Evolutionary conservation across 2,113 vertebrate genomes (phyloP), one percentile per base, ranked within the genome.

Genomic region (Sceloporus tristichus): DNA sequence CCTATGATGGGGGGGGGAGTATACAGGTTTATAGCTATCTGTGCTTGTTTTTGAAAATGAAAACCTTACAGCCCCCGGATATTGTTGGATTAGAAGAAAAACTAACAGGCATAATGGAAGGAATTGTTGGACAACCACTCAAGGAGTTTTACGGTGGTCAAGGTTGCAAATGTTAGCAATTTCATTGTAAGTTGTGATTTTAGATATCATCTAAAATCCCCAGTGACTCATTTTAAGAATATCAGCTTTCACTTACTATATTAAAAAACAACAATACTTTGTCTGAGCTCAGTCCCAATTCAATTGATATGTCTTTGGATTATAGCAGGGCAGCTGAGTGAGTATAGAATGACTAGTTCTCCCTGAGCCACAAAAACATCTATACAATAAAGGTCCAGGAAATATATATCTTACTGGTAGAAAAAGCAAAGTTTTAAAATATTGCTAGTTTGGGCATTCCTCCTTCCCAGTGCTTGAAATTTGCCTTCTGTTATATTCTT

Each of bases 1-100:
- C 74, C 5, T 9, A 7, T 25, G 88, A 16, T n/a, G 68, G 94
- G 93, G 4, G 68, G 84, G 29, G 48, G 84, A 0, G 9, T 54
- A 0, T 38, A 0, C 9, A 0, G 0, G 62, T n/a, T 13, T 42
- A 56, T 34, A 7, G 0, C 0, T n/a, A 0, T 5, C 77, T 78
- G 81, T 66, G 66, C 83, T 83, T 73, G n/a, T 88, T 83, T 42
- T 88, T 79, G 40, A 70, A 77, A 56, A 0, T 13, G 4, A 48
- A 27, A 87, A 2, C 4, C 34, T 34, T 0, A 9, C 3, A 38
- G 3, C 54, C 59, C 38, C 76, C 29, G 0, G 9, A 71, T 0
- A 0, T 11, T 62, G 78, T 16, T 53, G 40, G 10, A 83, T 71
- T 0, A 9, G 66, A 79, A 59, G 21, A 7, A 78, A 76, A 34